Percentiles rank a stretch among this genome's conserved stretches.
Evolutionary conservation across 2,113 vertebrate genomes (phyloP).

Genomic region (Chloropsis cyanopogon): DNA sequence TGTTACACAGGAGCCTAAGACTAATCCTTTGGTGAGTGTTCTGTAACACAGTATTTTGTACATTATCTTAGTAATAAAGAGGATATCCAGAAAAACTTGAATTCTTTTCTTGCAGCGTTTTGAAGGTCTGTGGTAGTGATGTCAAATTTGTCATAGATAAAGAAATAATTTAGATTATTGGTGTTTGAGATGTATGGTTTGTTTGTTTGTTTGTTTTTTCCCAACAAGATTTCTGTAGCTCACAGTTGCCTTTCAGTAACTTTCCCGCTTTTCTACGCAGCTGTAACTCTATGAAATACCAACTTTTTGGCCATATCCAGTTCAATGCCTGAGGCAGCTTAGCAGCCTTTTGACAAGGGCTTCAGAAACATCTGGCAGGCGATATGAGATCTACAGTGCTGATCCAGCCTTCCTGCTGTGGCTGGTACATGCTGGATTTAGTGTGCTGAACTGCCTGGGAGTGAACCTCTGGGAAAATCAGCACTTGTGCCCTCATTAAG

Average conservation of each 20-base stretch:
- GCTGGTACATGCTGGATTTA: neutral
- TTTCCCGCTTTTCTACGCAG: neutral
- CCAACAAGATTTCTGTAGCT: neutral
- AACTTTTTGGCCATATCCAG: neutral
- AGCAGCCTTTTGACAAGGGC: neutral
- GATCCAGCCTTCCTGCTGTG: neutral
- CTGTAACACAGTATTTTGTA: neutral
- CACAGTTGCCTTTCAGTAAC: neutral
- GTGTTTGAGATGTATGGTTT: neutral
- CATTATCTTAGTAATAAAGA: neutral
- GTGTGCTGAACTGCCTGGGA: neutral
- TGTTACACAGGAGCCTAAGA: slow-evolving; percentile 31
- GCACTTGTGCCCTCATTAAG: neutral
- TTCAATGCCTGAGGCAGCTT: neutral
- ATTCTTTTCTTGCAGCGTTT: neutral
- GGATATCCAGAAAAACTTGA: neutral
- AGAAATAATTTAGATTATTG: neutral
- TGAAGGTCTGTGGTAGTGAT: neutral
- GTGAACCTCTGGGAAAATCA: neutral
- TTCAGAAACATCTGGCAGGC: neutral
- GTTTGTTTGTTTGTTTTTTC: accelerated
- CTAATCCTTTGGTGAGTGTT: slow-evolving; percentile 66
- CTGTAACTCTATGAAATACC: neutral
- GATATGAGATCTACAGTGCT: neutral
- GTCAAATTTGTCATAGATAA: neutral